phyloP scores from a whole-genome alignment of 1,140 invertebrate species.

The Berghia stephanieae region DNA sequence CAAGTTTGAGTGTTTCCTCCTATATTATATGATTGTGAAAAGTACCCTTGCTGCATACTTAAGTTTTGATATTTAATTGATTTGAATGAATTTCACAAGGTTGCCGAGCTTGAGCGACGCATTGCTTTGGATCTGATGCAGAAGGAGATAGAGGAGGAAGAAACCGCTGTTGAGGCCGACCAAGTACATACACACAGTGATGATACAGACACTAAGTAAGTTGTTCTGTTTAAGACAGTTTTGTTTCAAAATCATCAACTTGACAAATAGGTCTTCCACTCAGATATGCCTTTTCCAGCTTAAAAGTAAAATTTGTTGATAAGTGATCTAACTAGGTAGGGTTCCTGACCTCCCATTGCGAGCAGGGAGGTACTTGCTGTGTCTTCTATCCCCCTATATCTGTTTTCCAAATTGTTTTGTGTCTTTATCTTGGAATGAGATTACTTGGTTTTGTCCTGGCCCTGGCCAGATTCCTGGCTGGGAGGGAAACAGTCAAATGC shows the following conservation, averaged over 20 bases:
- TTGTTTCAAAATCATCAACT: not conserved
- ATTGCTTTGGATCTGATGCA: slow-evolving; percentile 38
- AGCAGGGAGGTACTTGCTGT: no score
- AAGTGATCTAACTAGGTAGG: no score
- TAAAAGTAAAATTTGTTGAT: no score
- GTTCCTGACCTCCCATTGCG: no score
- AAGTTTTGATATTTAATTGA: not conserved
- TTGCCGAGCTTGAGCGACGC: slow-evolving; percentile 36
- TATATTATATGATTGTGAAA: not conserved
- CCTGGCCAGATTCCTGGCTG: no score
- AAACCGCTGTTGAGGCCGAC: slow-evolving; percentile 33
- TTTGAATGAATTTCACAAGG: slow-evolving; percentile 15
- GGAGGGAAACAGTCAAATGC: no score
- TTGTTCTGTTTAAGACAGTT: not conserved
- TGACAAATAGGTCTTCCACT: not conserved
- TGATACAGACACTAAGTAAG: slow-evolving; percentile 10
- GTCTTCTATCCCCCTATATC: no score
- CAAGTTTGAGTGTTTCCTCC: not conserved
- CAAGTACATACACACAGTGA: slow-evolving; percentile 17
- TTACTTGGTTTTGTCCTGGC: no score
- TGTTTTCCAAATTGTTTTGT: no score
- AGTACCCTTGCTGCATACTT: not conserved
- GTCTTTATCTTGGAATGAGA: no score
- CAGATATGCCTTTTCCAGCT: not conserved
- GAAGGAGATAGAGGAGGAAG: slow-evolving; percentile 37